Conservation (phyloP, 64 coral and sea anemone species). For the Pocillopora verrucosa region DNA sequence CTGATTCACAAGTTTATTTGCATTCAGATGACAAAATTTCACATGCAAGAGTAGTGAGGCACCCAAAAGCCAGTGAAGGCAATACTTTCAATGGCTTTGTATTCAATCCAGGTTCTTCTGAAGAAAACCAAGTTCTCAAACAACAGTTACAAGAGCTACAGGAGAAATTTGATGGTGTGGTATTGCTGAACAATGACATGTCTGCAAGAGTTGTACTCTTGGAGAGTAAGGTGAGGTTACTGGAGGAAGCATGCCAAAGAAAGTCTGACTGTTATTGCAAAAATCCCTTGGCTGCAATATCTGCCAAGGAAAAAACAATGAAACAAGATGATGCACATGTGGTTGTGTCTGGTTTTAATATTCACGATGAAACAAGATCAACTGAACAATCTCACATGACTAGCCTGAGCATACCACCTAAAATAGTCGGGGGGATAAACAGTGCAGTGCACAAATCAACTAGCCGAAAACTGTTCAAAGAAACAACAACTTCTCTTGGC, state of each 20-base stretch:
- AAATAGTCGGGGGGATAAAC: background rate
- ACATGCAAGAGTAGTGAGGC: conserved; percentile 36
- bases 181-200: conserved; percentile 79
- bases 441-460: background rate
- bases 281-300: background rate
- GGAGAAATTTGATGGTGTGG: conserved; percentile 57
- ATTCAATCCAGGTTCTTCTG: background rate
- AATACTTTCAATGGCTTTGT: background rate
- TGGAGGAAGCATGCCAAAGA: conserved; percentile 65
- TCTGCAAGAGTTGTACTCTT: conserved; percentile 75
- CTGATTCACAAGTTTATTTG: background rate
- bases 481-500: background rate
- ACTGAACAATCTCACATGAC: background rate
- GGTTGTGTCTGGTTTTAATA: conserved; percentile 24
- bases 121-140: background rate
- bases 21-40: background rate
- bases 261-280: background rate
- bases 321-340: background rate
- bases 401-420: background rate
- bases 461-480: conserved; percentile 12
- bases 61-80: conserved; percentile 20
- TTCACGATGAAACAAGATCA: conserved; percentile 4
- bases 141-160: conserved; percentile 55
- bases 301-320: background rate
- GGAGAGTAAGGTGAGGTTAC: conserved; percentile 74